Base-by-base conservation (phyloP, 2,888 invertebrate genomes). In the Chymomyza amoena region DNA sequence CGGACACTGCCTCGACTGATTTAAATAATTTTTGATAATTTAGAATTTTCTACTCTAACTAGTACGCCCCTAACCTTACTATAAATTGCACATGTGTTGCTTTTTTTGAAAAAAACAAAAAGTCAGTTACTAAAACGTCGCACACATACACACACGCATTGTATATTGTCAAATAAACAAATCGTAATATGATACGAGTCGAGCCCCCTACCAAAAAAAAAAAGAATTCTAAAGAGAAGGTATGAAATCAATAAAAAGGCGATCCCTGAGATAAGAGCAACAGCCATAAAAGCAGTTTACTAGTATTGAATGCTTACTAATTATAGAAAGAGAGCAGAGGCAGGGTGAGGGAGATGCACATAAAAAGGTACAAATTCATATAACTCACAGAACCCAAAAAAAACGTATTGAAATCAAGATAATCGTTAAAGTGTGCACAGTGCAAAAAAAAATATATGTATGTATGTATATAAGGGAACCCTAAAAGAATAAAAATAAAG, bases 341-440 rank as follows among this genome's bases (percentile, higher is more conserved):
- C 18, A 18, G 54, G 15, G 54, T 4, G 5, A 54, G 7, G 16
- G 54, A 20, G 54, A 39, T 56, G 56, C 32, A 20, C 64, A 32
- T n/a, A 16, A 54, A 16, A 54, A 13, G 54, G 45, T n/a, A 64
- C 6, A 51, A 20, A 28, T 15, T 1, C 4, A 13, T 45, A 45
- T 45, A 45, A 45, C 39, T 36, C 25, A 25, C 32, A 32, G 7
- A 6, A 32, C 32, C 6, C 32, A 32, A 32, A 32, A 32, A 61
- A 25, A 51, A 64, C 36, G 56, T 69, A 75, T 67, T 75, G 72
- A 75, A 74, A 76, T 77, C 73, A 73, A 82, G 80, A 77, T 82
- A 74, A 77, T 72, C 72, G 68, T 68, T 73, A 73, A 72, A 76
- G 73, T 78, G 76, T 79, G 81, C 80, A 79, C 59, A 72, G 77